phyloP scores from a whole-genome alignment of 1,140 invertebrate species.

The Drosophila prosaltans region DNA sequence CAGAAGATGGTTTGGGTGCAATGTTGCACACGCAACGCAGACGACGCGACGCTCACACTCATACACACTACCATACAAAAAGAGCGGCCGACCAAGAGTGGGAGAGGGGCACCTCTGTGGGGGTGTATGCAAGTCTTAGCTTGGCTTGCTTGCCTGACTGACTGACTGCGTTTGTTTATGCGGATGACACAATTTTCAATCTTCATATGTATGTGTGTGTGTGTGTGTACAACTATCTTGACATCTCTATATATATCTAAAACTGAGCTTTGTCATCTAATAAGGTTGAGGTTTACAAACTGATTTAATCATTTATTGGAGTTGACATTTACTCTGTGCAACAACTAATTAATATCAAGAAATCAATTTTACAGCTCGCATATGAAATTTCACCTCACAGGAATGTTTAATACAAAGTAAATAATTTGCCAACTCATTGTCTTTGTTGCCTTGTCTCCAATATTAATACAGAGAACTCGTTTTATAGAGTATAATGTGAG shows the following conservation, averaged over 20 bases:
- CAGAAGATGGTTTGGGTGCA: slow-evolving; percentile 16
- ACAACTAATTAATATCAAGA: slow-evolving; percentile 1
- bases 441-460: background rate
- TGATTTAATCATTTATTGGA: slow-evolving; percentile 31
- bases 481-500: background rate
- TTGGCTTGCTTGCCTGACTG: slow-evolving; percentile 31
- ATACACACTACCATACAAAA: background rate
- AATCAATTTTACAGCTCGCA: background rate
- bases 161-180: slow-evolving; percentile 65
- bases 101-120: background rate
- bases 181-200: slow-evolving; percentile 75
- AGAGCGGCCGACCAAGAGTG: background rate
- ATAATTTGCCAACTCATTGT: background rate
- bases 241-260: slow-evolving; percentile 10
- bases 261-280: slow-evolving; percentile 21
- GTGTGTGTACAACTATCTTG: slow-evolving; percentile 2
- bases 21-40: slow-evolving; percentile 13
- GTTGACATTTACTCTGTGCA: slow-evolving; percentile 10
- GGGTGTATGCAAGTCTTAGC: slow-evolving; percentile 3
- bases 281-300: slow-evolving; percentile 40
- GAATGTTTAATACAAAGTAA: too few species aligned
- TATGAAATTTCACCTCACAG: too few species aligned
- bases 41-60: slow-evolving; percentile 14
- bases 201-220: slow-evolving; percentile 20
- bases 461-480: background rate